Evolutionary conservation across 2,888 invertebrate genomes (phyloP).

Genomic region (Epinotia nisella): DNA sequence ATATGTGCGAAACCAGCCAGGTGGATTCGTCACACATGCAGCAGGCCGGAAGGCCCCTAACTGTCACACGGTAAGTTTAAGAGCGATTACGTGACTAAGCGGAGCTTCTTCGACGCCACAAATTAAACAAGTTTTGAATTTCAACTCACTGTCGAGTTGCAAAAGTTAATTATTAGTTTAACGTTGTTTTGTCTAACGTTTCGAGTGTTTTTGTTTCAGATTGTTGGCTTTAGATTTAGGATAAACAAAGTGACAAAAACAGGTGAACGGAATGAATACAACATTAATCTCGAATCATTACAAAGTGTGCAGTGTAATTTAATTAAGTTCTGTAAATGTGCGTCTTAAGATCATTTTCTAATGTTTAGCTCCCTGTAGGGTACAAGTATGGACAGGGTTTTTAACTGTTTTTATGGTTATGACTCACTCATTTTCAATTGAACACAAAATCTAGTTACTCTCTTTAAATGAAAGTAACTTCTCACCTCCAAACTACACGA

Average conservation of each 20-base stretch:
- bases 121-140: slow-evolving; percentile 80
- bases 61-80: slow-evolving; percentile 60
- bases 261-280: not conserved
- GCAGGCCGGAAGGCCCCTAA: slow-evolving; percentile 38
- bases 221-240: not conserved
- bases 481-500: slow-evolving; percentile 6
- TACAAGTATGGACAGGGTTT: not conserved
- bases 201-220: slow-evolving; percentile 43
- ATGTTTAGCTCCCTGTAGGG: too few relatives aligned
- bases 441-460: not conserved
- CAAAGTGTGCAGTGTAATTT: not conserved
- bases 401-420: too few relatives aligned
- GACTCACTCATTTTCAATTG: not conserved
- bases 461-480: slow-evolving; percentile 5
- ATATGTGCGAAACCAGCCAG: too few relatives aligned
- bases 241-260: slow-evolving; percentile 8
- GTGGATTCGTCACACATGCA: too few relatives aligned
- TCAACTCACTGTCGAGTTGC: slow-evolving; percentile 57
- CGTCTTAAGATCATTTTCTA: too few relatives aligned
- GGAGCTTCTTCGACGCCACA: slow-evolving; percentile 69
- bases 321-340: too few relatives aligned
- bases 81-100: slow-evolving; percentile 83
- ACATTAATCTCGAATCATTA: not conserved
- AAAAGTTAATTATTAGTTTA: slow-evolving; percentile 78
- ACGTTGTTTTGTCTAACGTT: slow-evolving; percentile 57